phyloP scores from a whole-genome alignment of 2,888 invertebrate genomes.

The Allygus modestus region DNA sequence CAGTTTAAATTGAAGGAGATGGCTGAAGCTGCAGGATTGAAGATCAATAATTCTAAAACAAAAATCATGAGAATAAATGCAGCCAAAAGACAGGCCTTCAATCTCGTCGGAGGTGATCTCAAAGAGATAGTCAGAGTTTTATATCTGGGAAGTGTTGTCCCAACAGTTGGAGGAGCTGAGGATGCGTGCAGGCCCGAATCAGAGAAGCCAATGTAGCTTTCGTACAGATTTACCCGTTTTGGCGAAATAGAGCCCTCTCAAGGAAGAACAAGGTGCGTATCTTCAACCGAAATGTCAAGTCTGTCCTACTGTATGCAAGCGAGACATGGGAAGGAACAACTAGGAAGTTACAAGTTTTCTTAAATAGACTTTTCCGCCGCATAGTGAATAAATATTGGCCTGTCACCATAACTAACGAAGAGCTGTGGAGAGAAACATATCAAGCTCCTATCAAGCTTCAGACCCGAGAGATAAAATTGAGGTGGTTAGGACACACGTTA shows the following conservation, averaged over 20 bases:
- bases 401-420: conserved; percentile 22
- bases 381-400: conserved; percentile 12
- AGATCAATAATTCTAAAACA: too few relatives aligned
- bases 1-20: too few relatives aligned
- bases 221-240: conserved; percentile 12
- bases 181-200: too few relatives aligned
- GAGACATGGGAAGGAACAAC: conserved; percentile 59
- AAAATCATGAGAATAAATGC: too few relatives aligned
- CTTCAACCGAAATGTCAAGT: conserved; percentile 48
- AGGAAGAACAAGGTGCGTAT: conserved; percentile 35
- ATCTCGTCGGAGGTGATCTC: too few relatives aligned
- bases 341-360: neutral
- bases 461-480: conserved; percentile 3
- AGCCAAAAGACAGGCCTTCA: too few relatives aligned
- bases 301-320: conserved; percentile 51
- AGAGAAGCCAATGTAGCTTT: conserved; percentile 30
- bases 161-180: too few relatives aligned
- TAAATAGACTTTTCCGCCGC: conserved; percentile 8
- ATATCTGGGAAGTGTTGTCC: too few relatives aligned
- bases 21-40: too few relatives aligned
- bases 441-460: neutral
- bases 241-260: neutral
- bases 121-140: too few relatives aligned
- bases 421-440: conserved; percentile 20
- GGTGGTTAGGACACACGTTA: conserved; percentile 25